Evolutionary conservation across 2,113 vertebrate species (phyloP), one percentile per base, ranked within the genome.

Genomic region (Promerops cafer): DNA sequence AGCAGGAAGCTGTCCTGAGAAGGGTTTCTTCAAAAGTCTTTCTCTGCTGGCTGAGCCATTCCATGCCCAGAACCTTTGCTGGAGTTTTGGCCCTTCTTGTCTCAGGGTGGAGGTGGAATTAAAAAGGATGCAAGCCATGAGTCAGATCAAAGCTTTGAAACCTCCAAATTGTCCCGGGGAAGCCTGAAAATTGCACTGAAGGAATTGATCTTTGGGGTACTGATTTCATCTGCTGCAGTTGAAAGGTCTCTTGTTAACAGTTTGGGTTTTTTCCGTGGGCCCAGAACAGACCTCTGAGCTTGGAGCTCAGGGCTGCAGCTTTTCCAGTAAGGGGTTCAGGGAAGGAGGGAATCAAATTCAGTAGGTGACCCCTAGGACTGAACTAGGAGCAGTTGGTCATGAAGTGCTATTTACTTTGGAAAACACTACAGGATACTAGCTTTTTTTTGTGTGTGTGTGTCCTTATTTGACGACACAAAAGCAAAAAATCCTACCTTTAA

Each of bases 201-300:
- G 23, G 50, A 66, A 42, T 15, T 47, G 26, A 77, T 30, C 86
- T 83, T 86, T 63, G 82, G 75, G 37, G 45, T 11, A 39, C 3
- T 26, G 30, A 35, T 86, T 77, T 69, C 8, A 27, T 39, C 31
- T 27, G 12, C n/a, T 35, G 50, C 65, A 56, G 59, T 14, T 64
- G 53, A 79, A 63, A 81, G 28, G 27, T 28, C 24, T 21, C 33
- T 82, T 56, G 24, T 57, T n/a, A 75, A 76, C 23, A 60, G 19
- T 16, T 68, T 52, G 35, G 24, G 26, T 19, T 21, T 79, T 83
- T 18, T 6, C 16, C 0, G 0, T 33, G 27, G 9, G 16, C 16
- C 28, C 26, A 31, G 49, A 64, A 20, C 11, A 56, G 39, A 60
- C 10, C 44, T 49, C 37, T 63, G 52, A 77, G 45, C 47, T 81